A percentile compares a stretch with the other conserved stretches of the same genome.
Evolutionary conservation across 1,140 invertebrate genomes (phyloP).

Genomic region (fruit fly (Drosophila melanogaster)): DNA sequence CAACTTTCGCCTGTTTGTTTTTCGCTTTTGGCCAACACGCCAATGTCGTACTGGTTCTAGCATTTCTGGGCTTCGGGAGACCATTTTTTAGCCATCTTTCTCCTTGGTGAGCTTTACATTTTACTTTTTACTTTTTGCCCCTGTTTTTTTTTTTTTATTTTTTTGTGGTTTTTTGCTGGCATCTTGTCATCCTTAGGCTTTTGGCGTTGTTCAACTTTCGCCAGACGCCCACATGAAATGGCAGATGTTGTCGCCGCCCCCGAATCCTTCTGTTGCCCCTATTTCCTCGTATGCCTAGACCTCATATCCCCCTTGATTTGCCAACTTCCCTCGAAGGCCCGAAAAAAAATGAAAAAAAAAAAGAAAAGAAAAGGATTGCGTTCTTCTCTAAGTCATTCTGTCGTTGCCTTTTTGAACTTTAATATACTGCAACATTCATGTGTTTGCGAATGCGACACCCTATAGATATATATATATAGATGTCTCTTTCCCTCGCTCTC

Average conservation of each 20-base stretch:
- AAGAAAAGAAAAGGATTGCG: slow-evolving; percentile 19
- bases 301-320: background rate
- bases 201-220: slow-evolving; percentile 58
- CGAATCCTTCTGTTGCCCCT: slow-evolving; percentile 7
- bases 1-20: slow-evolving; percentile 35
- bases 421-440: slow-evolving; percentile 57
- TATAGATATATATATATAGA: background rate
- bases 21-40: slow-evolving; percentile 23
- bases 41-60: slow-evolving; percentile 44
- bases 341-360: background rate
- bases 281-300: background rate
- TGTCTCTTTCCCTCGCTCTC: background rate
- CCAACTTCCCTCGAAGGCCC: slow-evolving; percentile 2
- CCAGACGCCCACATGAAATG: slow-evolving; percentile 57
- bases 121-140: background rate
- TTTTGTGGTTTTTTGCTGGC: slow-evolving; percentile 4
- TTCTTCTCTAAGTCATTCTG: slow-evolving; percentile 52
- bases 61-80: slow-evolving; percentile 8
- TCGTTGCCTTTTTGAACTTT: slow-evolving; percentile 67
- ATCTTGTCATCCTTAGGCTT: slow-evolving; percentile 68
- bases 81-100: slow-evolving; percentile 11
- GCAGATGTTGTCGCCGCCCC: slow-evolving; percentile 39
- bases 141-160: slow-evolving; percentile 10
- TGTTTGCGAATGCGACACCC: slow-evolving; percentile 20
- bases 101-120: slow-evolving; percentile 2